Conservation (phyloP, 2,113 vertebrate species). For the Irena cyanogastra region DNA sequence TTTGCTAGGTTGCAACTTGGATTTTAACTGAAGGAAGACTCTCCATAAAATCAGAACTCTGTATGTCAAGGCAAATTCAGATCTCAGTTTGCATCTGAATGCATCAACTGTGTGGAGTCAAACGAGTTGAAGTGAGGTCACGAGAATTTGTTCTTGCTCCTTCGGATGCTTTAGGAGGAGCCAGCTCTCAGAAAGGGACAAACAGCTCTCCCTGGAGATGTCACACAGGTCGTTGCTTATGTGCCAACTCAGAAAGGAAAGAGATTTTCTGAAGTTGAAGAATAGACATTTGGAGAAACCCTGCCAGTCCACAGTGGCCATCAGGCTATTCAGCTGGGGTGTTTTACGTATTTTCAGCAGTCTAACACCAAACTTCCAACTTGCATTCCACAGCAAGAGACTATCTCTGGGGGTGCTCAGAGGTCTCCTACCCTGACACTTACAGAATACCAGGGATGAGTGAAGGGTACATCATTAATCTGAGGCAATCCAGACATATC, state of each 20-base stretch:
- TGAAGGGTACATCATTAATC: not conserved
- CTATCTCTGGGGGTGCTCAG: not conserved
- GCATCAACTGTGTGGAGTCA: not conserved
- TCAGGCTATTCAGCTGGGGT: not conserved
- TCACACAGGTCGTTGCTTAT: not conserved
- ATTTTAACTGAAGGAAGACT: not conserved
- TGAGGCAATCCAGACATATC: not conserved
- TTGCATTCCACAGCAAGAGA: not conserved
- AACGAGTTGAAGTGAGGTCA: not conserved
- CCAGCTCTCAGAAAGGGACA: not conserved
- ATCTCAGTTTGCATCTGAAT: not conserved
- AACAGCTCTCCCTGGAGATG: fast-evolving
- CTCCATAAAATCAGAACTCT: not conserved
- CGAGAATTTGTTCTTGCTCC: not conserved
- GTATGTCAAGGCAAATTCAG: not conserved
- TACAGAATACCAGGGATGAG: not conserved
- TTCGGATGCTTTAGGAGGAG: not conserved
- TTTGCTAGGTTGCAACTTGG: not conserved
- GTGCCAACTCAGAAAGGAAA: not conserved
- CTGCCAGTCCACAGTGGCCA: not conserved
- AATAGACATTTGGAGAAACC: not conserved
- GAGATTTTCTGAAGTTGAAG: not conserved
- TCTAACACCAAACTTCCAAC: not conserved
- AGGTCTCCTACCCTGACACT: not conserved
- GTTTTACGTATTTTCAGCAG: not conserved